Conservation (phyloP, 2,113 vertebrate genomes). For the Sterna hirundo region DNA sequence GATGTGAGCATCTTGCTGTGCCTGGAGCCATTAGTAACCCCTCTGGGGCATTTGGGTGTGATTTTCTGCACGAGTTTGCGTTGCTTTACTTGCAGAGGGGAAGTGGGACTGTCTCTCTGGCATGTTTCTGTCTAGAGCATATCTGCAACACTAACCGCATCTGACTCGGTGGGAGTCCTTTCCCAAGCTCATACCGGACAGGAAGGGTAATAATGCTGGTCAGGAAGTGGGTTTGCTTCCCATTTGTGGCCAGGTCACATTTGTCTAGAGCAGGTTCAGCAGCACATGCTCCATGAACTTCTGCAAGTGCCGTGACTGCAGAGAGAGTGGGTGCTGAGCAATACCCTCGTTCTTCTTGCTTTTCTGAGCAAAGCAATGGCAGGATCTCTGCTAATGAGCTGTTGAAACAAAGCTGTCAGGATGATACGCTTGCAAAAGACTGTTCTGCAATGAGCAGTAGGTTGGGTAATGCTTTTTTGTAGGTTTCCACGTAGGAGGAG, state of each 20-base stretch:
- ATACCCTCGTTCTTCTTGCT: not conserved
- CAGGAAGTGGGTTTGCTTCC: not conserved
- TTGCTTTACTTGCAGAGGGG: not conserved
- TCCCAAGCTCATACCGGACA: not conserved
- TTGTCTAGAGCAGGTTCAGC: not conserved
- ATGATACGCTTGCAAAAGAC: not conserved
- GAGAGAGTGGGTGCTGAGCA: not conserved
- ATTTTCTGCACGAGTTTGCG: not conserved
- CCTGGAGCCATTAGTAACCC: not conserved
- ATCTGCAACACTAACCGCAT: not conserved
- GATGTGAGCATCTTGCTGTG: not conserved
- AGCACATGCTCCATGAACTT: fast-evolving
- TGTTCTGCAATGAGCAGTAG: not conserved
- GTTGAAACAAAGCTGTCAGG: not conserved
- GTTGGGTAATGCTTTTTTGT: not conserved
- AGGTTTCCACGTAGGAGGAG: not conserved
- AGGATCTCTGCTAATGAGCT: not conserved
- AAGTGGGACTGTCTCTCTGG: not conserved
- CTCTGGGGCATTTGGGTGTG: not conserved
- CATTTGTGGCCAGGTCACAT: fast-evolving
- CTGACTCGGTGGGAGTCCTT: not conserved
- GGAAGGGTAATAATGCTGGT: not conserved
- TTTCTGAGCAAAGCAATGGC: not conserved
- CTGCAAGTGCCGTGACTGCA: not conserved
- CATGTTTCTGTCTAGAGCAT: not conserved